Percentiles rank a stretch among this genome's conserved stretches.
These are phyloP conservation scores for Lophius piscatorius DNA, from an alignment of 2,113 vertebrate species.

Conservation along the genomic window DNA sequence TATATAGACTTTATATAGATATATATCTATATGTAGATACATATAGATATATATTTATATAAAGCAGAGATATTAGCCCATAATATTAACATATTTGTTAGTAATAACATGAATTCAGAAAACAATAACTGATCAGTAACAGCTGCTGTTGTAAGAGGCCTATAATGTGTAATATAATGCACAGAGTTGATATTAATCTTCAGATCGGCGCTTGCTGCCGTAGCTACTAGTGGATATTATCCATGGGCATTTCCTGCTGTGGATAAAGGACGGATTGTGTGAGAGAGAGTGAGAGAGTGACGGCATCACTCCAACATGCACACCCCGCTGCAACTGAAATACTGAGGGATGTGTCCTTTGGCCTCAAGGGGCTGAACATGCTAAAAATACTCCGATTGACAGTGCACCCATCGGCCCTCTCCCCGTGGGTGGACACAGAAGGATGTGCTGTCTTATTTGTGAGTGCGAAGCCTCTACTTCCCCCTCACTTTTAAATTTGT, in stretches of 20 bases:
- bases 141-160: conserved; percentile 52
- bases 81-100: conserved; percentile 14
- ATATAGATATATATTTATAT: too few species aligned
- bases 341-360: conserved; percentile 44
- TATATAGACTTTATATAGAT: too few species aligned
- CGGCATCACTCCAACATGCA: conserved; percentile 46
- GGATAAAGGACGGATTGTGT: conserved; percentile 69
- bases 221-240: conserved; percentile 50
- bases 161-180: conserved; percentile 24
- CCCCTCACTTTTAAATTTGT: background rate
- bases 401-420: conserved; percentile 47
- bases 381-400: conserved; percentile 59
- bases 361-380: conserved; percentile 32
- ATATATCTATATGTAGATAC: too few species aligned
- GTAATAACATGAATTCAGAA: conserved; percentile 48
- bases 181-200: conserved; percentile 63
- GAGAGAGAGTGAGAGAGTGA: conserved; percentile 55
- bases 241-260: conserved; percentile 61
- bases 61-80: conserved; percentile 12
- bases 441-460: conserved; percentile 19
- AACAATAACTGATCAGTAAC: conserved; percentile 51
- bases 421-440: conserved; percentile 32
- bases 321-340: conserved; percentile 38
- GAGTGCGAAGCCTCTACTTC: conserved; percentile 27
- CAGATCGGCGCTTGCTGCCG: conserved; percentile 43